Evolutionary conservation across 2,888 invertebrate species (phyloP).

Genomic region (Melikaiella ostensackeni): DNA sequence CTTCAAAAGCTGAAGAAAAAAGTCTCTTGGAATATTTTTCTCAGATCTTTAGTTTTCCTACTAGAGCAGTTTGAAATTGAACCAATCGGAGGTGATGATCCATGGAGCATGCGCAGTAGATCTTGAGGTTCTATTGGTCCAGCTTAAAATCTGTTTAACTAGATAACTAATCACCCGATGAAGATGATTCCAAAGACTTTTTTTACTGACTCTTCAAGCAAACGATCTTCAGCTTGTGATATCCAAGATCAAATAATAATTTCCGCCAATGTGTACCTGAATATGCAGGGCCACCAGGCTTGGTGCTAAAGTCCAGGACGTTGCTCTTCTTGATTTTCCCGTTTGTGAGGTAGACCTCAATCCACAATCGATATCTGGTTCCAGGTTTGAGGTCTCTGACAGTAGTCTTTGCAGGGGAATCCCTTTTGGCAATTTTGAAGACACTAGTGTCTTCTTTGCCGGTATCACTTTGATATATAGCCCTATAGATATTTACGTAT

Average conservation of each 20-base stretch:
- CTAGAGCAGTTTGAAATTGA: not conserved
- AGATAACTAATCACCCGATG: not conserved
- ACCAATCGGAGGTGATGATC: not conserved
- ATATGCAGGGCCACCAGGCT: slow-evolving; percentile 81
- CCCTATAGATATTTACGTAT: slow-evolving; percentile 92
- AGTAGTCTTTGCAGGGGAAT: slow-evolving; percentile 83
- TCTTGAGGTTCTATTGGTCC: not conserved
- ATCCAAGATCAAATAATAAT: not conserved
- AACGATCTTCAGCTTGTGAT: not conserved
- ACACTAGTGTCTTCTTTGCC: slow-evolving; percentile 86
- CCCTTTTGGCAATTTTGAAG: slow-evolving; percentile 87
- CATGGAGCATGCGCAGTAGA: not conserved
- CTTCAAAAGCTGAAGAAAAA: not conserved
- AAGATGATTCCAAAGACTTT: not conserved
- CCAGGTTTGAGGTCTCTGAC: slow-evolving; percentile 86
- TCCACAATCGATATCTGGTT: slow-evolving; percentile 91
- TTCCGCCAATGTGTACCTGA: not conserved
- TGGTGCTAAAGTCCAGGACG: slow-evolving; percentile 91
- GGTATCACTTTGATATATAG: slow-evolving; percentile 88
- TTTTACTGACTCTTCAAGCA: not conserved
- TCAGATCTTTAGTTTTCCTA: too few species aligned
- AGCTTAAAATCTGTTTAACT: not conserved
- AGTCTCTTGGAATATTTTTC: not conserved
- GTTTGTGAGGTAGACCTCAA: slow-evolving; percentile 93
- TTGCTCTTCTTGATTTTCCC: slow-evolving; percentile 94